A percentile compares a stretch with the other conserved stretches of the same genome.
These are phyloP conservation scores for Sycophila texana DNA, from an alignment of 2,888 invertebrate species.

Conservation along the genomic window DNA sequence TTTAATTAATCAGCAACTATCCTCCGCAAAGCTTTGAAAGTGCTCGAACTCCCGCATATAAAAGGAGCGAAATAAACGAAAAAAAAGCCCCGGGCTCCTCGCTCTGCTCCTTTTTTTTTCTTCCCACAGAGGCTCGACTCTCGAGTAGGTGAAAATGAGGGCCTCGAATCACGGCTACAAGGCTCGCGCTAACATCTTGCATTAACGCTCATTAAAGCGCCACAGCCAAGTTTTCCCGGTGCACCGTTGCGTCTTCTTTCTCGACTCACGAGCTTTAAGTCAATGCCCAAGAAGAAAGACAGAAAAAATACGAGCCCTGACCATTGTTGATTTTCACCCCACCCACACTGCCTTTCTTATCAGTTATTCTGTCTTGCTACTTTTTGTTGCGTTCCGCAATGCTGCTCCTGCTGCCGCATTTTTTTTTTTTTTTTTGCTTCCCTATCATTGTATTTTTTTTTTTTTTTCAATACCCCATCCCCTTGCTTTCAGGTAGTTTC, in stretches of 20 bases:
- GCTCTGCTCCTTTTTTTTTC: no score
- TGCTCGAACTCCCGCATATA: not conserved
- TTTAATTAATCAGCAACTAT: conserved; percentile 11
- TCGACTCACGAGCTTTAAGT: conserved; percentile 4
- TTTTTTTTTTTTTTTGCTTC: not conserved
- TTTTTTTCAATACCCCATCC: not conserved
- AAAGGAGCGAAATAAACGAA: no score
- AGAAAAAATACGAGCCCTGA: not conserved
- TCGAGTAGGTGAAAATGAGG: not conserved
- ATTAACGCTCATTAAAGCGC: conserved; percentile 50
- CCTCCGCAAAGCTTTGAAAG: not conserved
- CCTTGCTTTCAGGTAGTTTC: conserved; percentile 14
- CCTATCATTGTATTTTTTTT: not conserved
- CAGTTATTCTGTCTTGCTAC: conserved; percentile 40
- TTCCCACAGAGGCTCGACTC: not conserved
- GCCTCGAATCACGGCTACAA: not conserved
- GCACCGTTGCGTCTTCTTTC: not conserved
- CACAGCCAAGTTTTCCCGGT: not conserved
- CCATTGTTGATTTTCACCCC: conserved; percentile 32
- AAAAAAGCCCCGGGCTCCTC: no score
- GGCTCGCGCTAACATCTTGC: conserved; percentile 20
- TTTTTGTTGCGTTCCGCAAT: not conserved
- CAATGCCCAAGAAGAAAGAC: not conserved
- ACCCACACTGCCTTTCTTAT: conserved; percentile 18
- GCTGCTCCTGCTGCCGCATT: not conserved